Conservation (phyloP, 1,140 invertebrate genomes). For the Pogonus chalceus region DNA sequence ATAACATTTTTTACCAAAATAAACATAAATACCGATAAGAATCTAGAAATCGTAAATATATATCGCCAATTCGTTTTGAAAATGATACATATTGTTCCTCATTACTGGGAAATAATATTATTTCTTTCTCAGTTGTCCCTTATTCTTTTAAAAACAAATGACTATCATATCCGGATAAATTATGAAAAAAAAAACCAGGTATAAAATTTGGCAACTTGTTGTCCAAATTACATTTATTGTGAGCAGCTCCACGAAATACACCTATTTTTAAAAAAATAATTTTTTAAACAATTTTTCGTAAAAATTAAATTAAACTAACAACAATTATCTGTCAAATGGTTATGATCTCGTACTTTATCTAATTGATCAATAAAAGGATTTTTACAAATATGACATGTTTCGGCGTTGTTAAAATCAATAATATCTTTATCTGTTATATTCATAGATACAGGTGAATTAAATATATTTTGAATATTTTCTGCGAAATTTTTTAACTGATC, state of each 20-base stretch:
- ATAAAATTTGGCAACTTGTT: background rate
- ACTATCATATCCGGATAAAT: no score
- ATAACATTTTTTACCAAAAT: background rate
- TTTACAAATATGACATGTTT: background rate
- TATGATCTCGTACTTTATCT: background rate
- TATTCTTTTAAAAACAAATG: background rate
- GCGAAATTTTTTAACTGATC: background rate
- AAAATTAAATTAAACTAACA: background rate
- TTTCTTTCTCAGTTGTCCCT: background rate
- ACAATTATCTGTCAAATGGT: background rate
- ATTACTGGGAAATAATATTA: background rate
- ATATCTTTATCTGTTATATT: background rate
- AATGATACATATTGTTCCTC: no score
- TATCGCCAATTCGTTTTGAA: no score
- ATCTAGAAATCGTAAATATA: background rate
- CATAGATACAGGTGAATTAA: background rate
- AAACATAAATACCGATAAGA: conserved; percentile 1
- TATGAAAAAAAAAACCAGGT: no score
- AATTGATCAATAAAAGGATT: background rate
- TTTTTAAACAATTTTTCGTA: background rate
- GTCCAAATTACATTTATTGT: background rate
- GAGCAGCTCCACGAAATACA: background rate
- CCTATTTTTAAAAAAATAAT: background rate
- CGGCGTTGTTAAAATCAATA: background rate
- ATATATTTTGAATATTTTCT: background rate